Percentiles rank a stretch among this genome's conserved stretches.
These are phyloP conservation scores for human (Homo sapiens) DNA, from an alignment of 2,113 vertebrate genomes.

Conservation along the genomic window DNA sequence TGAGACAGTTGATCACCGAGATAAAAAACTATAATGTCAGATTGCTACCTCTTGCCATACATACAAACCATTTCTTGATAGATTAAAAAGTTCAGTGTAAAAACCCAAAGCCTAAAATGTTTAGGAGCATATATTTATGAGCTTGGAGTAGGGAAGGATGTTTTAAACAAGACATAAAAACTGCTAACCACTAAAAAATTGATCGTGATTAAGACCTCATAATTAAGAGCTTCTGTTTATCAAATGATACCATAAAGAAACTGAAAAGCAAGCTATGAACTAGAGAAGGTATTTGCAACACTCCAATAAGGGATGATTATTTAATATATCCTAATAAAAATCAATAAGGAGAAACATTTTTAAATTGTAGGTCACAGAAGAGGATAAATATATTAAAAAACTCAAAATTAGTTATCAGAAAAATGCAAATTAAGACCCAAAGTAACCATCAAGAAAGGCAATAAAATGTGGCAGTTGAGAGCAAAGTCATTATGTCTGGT, in stretches of 20 bases:
- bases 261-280: neutral
- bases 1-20: neutral
- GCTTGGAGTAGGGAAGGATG: neutral
- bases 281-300: neutral
- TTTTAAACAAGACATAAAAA: neutral
- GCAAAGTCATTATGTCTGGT: neutral
- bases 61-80: neutral
- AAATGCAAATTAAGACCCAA: conserved; percentile 12
- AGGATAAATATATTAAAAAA: neutral
- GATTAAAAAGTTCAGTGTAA: neutral
- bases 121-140: neutral
- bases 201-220: neutral
- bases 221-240: conserved; percentile 9
- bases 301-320: neutral
- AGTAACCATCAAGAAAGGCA: neutral
- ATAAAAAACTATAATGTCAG: neutral
- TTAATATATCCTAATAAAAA: neutral
- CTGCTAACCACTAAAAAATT: neutral
- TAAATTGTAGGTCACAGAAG: neutral
- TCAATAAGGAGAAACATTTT: neutral
- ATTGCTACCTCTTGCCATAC: neutral
- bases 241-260: neutral
- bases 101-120: neutral
- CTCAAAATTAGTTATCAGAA: neutral
- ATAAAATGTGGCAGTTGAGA: neutral